Evolutionary conservation across 2,797 vertebrate species (phyloP), one percentile per base, ranked within the genome.

Genomic region (Uromys caudimaculatus): DNA sequence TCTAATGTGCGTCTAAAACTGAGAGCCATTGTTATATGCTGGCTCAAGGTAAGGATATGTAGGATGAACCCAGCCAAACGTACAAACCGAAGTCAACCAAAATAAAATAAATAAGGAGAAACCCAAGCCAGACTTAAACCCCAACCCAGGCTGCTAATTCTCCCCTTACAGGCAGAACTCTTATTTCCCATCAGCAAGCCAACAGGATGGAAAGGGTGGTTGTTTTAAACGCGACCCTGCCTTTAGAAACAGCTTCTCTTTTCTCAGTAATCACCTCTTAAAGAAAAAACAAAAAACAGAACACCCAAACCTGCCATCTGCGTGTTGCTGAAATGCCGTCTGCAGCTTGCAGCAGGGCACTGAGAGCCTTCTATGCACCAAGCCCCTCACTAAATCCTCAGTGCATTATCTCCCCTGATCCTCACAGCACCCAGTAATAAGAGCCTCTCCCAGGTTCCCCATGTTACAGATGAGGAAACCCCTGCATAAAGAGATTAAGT

Each of bases 401-500:
- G 1, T 27, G 52, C 27, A 27, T 93, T 67, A 86, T 69, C 82
- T 92, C 75, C 58, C 64, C 47, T 58, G 4, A 16, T 77, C 60
- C 85, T 79, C 58, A n/a, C 12, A 32, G 47, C 73, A 47, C 67
- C 41, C 90, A 38, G 2, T 95, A 81, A 67, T 83, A 58, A 90
- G 0, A 81, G 64, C 50, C 69, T 90, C 29, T 75, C 62, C 56
- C 62, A 56, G 89, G 91, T 81, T 82, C 44, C 54, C 76, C 60
- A 56, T 50, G 78, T 96, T 56, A 75, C 90, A 94, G 92, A 83
- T 47, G 94, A 95, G 95, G 90, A 96, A 90, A 90, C 50, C 10
- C 17, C 9, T 23, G 84, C 54, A 27, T 77, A 47, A 75, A 90
- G 75, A 67, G 75, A 82, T 95, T 64, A 81, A 71, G 88, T 90